Percentiles rank a stretch among this genome's conserved stretches.
Evolutionary conservation across 2,113 vertebrate genomes (phyloP).

Genomic region (Marmota monax): DNA sequence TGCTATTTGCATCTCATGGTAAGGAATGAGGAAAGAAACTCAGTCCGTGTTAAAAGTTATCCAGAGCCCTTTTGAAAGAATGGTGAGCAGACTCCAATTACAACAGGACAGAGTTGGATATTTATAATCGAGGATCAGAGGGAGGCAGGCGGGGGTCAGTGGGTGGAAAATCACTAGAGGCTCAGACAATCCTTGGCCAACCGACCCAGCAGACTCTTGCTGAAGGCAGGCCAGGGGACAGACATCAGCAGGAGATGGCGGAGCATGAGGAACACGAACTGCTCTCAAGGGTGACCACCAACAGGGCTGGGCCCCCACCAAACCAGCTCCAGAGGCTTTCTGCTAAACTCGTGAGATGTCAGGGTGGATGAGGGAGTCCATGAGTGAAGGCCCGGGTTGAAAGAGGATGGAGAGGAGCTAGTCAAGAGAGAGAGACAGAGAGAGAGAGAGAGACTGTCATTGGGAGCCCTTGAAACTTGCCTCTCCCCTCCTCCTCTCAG

Average conservation of each 20-base stretch:
- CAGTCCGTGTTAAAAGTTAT: background rate
- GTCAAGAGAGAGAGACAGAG: background rate
- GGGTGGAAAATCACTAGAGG: background rate
- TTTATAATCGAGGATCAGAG: background rate
- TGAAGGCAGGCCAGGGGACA: background rate
- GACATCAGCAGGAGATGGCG: no score
- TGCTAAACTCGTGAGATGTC: background rate
- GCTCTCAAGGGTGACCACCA: background rate
- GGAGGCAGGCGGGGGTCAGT: background rate
- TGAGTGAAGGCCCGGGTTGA: background rate
- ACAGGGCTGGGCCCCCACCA: background rate
- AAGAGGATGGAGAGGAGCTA: background rate
- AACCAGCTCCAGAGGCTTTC: background rate
- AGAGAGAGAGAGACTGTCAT: background rate
- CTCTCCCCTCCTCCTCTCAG: fast-evolving
- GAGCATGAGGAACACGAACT: background rate
- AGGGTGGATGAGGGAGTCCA: no score
- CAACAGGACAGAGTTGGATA: background rate
- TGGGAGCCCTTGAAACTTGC: fast-evolving
- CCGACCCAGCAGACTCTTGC: background rate
- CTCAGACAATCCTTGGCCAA: background rate
- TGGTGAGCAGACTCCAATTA: background rate
- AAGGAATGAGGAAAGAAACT: background rate
- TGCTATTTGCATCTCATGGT: fast-evolving
- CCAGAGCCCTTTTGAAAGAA: background rate